These are phyloP conservation scores for Tyto alba DNA, from an alignment of 2,113 vertebrate species.

Conservation along the genomic window DNA sequence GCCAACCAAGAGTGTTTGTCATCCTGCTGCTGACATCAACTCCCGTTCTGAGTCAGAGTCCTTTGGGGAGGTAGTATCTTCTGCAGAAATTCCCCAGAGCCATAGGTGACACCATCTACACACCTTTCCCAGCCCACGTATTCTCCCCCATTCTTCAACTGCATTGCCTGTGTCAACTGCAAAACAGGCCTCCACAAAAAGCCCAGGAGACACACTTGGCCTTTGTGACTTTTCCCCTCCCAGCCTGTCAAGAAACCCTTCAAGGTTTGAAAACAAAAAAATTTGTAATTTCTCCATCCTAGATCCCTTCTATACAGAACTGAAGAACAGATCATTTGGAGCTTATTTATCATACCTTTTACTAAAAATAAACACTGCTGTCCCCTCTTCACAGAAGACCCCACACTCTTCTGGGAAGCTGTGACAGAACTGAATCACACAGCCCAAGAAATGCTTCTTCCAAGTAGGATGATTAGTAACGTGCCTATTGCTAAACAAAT, in stretches of 20 bases:
- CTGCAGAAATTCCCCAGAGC: neutral
- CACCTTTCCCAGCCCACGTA: fast-evolving
- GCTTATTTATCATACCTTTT: neutral
- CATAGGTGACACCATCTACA: neutral
- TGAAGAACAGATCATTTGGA: neutral
- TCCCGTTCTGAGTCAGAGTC: neutral
- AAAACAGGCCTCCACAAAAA: neutral
- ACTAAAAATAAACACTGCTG: neutral
- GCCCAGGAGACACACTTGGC: neutral
- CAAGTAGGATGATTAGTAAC: neutral
- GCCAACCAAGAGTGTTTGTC: neutral
- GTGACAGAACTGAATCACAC: neutral
- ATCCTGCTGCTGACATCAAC: neutral
- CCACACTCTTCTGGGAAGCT: neutral
- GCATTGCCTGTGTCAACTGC: neutral
- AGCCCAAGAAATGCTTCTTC: neutral
- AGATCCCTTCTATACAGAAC: neutral
- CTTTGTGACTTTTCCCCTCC: too few relatives aligned
- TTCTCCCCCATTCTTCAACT: neutral
- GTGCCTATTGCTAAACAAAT: neutral
- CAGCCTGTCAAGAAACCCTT: neutral
- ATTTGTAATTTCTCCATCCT: neutral
- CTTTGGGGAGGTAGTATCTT: neutral
- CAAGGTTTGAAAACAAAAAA: neutral
- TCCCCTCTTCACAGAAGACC: neutral